These are phyloP conservation scores for Dendrolimus pini DNA, from an alignment of 2,888 invertebrate species.

Conservation along the genomic window DNA sequence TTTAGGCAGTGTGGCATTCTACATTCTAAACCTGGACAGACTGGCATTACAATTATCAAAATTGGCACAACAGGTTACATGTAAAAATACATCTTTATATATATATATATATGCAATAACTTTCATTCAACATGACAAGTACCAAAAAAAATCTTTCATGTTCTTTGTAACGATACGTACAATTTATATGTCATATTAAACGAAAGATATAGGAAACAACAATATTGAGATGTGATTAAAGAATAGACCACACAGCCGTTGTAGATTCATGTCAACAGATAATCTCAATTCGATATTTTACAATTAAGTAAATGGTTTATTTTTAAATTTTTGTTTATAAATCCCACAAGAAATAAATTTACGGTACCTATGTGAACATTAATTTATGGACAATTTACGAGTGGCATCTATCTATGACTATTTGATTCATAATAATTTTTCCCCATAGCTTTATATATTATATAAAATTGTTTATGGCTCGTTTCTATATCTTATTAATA, in stretches of 20 bases:
- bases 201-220: too few species aligned
- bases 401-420: too few species aligned
- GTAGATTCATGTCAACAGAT: constrained; percentile 1
- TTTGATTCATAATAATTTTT: too few species aligned
- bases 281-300: neutral
- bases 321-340: too few species aligned
- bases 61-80: constrained; percentile 44
- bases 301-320: too few species aligned
- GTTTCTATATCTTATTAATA: too few species aligned
- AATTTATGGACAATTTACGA: too few species aligned
- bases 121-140: neutral
- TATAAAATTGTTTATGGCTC: too few species aligned
- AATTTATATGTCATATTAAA: neutral
- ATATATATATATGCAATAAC: neutral
- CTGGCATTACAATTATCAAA: constrained; percentile 58
- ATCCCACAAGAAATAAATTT: too few species aligned
- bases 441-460: too few species aligned
- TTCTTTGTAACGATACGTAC: neutral
- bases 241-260: constrained; percentile 58
- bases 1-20: constrained; percentile 69
- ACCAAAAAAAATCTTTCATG: neutral
- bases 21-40: constrained; percentile 68
- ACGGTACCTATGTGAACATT: too few species aligned
- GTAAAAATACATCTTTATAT: constrained; percentile 14
- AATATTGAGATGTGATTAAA: constrained; percentile 15